Evolutionary conservation across 2,888 invertebrate species (phyloP), one percentile per base, ranked within the genome.

Genomic region (Phragmatobia fuliginosa): DNA sequence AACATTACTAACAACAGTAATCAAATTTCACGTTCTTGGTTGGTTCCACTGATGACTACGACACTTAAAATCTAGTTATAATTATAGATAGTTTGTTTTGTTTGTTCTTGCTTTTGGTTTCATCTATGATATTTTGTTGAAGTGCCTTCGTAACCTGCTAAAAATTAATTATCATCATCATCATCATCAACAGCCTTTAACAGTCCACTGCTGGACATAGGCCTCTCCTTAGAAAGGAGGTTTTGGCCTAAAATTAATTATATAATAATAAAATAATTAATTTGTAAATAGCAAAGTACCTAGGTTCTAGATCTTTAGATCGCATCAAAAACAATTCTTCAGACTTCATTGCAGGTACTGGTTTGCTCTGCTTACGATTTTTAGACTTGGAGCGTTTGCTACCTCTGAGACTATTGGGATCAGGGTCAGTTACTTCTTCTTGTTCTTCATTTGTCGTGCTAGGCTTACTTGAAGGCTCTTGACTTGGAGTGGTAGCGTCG

Each of bases 301-400:
- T 69, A 32, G 64, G 49, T 28, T 49, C 58, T 14, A 16, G 1
- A 65, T 61, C 60, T 52, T 38, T 45, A 14, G 68, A 18, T 45
- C 68, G 58, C 45, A 59, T 33, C n/a, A 65, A 49, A 45, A 65
- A 60, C n/a, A 49, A 36, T 28, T 65, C 68, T 31, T 69, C 64
- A 52, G 64, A 61, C 8, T 38, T 67, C 31, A 52, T 28, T 16
- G 21, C 2, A 14, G 21, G 33, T 52, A 25, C 11, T 1, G 38
- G 63, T 41, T n/a, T 52, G 56, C 31, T 62, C 14, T 36, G n/a
- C 62, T 56, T 52, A 18, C 56, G 52, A n/a, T 21, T 16, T 62
- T 56, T 67, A 25, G n/a, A 25, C 25, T 41, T 31, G 2, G 45
- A 31, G 31, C 45, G 62, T 25, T 36, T 56, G 16, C 28, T 32